These are phyloP conservation scores for Drosophila arawakana DNA, from an alignment of 1,140 invertebrate genomes.

Conservation along the genomic window DNA sequence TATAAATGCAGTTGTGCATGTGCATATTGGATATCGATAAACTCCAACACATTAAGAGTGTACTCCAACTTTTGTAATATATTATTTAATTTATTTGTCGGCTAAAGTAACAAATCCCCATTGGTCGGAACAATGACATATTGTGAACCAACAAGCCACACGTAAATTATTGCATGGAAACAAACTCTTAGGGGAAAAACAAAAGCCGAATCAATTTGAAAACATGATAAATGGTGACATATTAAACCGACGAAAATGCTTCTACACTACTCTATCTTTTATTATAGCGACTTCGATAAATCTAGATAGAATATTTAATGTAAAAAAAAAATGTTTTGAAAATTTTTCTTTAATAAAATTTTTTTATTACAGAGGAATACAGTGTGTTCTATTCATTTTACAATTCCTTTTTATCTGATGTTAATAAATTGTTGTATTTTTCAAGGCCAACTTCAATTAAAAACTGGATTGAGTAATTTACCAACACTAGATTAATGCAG, in stretches of 20 bases:
- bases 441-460: no score
- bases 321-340: no score
- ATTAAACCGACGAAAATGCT: slow-evolving; percentile 20
- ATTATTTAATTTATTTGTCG: slow-evolving; percentile 80
- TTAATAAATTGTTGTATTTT: no score
- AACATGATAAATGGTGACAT: slow-evolving; percentile 20
- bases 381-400: no score
- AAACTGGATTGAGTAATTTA: no score
- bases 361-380: no score
- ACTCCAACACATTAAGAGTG: slow-evolving; percentile 52
- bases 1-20: slow-evolving; percentile 17
- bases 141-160: slow-evolving; percentile 48
- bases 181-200: slow-evolving; percentile 50
- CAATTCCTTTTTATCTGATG: no score
- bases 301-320: no score
- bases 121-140: slow-evolving; percentile 31
- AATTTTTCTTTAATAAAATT: no score
- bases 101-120: slow-evolving; percentile 66
- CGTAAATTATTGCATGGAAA: slow-evolving; percentile 72
- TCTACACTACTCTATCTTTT: not conserved
- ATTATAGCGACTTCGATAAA: no score
- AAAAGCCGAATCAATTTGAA: slow-evolving; percentile 67
- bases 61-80: slow-evolving; percentile 70
- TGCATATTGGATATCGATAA: slow-evolving; percentile 74
- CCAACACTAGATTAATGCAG: no score